Conservation (phyloP, 2,113 vertebrate species). For the Dipodomys merriami region DNA sequence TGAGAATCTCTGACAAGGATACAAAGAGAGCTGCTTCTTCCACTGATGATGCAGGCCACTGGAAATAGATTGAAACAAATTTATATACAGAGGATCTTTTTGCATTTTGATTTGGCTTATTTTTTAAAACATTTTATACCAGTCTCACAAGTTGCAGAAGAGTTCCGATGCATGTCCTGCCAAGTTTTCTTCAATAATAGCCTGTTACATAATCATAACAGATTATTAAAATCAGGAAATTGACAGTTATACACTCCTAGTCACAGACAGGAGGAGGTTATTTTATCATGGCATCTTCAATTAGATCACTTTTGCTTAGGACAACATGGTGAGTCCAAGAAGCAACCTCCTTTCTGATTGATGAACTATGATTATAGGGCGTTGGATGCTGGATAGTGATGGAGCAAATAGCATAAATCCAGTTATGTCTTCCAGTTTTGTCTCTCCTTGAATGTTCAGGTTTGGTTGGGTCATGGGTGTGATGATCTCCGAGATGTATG, state of each 20-base stretch:
- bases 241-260: not conserved
- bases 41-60: not conserved
- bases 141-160: not conserved
- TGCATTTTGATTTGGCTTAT: not conserved
- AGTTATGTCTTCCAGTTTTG: not conserved
- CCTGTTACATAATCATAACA: slow-evolving; percentile 9
- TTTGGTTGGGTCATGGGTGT: slow-evolving; percentile 19
- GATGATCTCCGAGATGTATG: slow-evolving; percentile 21
- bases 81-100: not conserved
- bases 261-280: not conserved
- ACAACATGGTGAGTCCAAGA: not conserved
- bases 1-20: not conserved
- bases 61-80: not conserved
- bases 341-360: slow-evolving; percentile 16
- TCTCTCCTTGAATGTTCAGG: not conserved
- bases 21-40: not conserved
- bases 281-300: slow-evolving; percentile 33
- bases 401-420: not conserved
- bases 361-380: slow-evolving; percentile 5
- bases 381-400: not conserved
- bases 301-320: slow-evolving; percentile 7
- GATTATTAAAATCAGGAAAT: slow-evolving; percentile 31
- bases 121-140: slow-evolving; percentile 23
- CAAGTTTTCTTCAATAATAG: not conserved
- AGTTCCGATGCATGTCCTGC: not conserved